A percentile compares a stretch with the other conserved stretches of the same genome.
These are phyloP conservation scores for Channa argus DNA, from an alignment of 2,113 vertebrate genomes.

Conservation along the genomic window DNA sequence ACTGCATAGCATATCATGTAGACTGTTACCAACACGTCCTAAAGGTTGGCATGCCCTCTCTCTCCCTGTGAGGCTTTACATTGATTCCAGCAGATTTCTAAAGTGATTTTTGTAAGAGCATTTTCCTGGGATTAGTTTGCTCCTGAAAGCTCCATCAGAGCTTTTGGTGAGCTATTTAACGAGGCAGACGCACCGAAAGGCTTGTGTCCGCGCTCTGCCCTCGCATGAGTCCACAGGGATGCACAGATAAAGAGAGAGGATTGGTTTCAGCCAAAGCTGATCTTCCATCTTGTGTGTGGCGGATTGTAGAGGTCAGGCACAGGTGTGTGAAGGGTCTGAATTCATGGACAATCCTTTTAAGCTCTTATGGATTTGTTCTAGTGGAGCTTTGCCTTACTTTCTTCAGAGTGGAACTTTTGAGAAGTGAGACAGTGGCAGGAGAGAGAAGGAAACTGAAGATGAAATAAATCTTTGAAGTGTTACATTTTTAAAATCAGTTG, in stretches of 20 bases:
- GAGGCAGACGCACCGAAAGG: conserved; percentile 57
- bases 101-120: conserved; percentile 85
- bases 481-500: not conserved
- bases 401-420: conserved; percentile 54
- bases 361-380: conserved; percentile 67
- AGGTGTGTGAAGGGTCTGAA: conserved; percentile 69
- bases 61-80: conserved; percentile 71
- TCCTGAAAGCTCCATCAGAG: conserved; percentile 79
- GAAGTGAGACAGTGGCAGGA: conserved; percentile 26
- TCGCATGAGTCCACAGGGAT: conserved; percentile 46
- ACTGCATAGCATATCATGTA: conserved; percentile 31
- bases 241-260: conserved; percentile 73
- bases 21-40: conserved; percentile 56
- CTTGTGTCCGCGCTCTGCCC: conserved; percentile 42
- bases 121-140: conserved; percentile 82
- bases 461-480: conserved; percentile 32
- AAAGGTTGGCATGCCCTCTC: conserved; percentile 64
- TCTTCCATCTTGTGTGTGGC: conserved; percentile 63
- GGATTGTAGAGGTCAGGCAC: conserved; percentile 61
- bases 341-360: conserved; percentile 70
- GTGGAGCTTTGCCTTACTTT: conserved; percentile 65
- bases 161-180: conserved; percentile 80
- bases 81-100: conserved; percentile 79
- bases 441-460: conserved; percentile 15
- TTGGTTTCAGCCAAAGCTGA: conserved; percentile 77